A percentile compares a stretch with the other conserved stretches of the same genome.
Conservation (phyloP, 2,113 vertebrate genomes). For the Myodes glareolus region DNA sequence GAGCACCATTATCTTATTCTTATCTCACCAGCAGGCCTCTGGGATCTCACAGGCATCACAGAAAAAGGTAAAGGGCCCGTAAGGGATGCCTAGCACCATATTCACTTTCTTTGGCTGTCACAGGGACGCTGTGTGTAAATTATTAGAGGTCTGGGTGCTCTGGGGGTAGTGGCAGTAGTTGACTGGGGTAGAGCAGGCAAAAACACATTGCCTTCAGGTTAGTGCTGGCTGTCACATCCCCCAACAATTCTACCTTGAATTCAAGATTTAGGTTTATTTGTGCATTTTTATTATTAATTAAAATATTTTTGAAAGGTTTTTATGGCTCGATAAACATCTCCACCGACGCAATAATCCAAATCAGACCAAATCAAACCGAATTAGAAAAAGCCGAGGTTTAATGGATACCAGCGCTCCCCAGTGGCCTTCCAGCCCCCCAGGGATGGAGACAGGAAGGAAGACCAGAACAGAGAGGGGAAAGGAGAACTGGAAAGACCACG, state of each 20-base stretch:
- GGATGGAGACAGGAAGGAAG: too few species aligned
- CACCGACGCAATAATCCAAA: too few species aligned
- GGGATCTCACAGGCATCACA: too few species aligned
- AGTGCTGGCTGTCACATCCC: not conserved
- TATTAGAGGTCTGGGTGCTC: not conserved
- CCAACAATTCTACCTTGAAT: not conserved
- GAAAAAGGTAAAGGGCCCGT: not conserved
- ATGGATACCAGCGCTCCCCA: too few species aligned
- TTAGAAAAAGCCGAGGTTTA: too few species aligned
- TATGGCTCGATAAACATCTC: too few species aligned
- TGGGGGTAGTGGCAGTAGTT: not conserved
- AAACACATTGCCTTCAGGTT: not conserved
- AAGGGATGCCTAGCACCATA: not conserved
- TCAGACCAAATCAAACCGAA: too few species aligned
- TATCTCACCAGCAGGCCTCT: not conserved
- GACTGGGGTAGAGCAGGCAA: not conserved
- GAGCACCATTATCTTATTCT: not conserved
- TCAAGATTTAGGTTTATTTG: not conserved
- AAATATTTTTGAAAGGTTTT: not conserved
- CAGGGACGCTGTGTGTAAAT: not conserved
- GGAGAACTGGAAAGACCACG: too few species aligned
- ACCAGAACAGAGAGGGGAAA: too few species aligned
- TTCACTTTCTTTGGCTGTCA: not conserved
- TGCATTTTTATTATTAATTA: not conserved
- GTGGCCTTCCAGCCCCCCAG: too few species aligned